Base-by-base conservation (phyloP, 1,140 invertebrate species). In the Drosophila truncata region DNA sequence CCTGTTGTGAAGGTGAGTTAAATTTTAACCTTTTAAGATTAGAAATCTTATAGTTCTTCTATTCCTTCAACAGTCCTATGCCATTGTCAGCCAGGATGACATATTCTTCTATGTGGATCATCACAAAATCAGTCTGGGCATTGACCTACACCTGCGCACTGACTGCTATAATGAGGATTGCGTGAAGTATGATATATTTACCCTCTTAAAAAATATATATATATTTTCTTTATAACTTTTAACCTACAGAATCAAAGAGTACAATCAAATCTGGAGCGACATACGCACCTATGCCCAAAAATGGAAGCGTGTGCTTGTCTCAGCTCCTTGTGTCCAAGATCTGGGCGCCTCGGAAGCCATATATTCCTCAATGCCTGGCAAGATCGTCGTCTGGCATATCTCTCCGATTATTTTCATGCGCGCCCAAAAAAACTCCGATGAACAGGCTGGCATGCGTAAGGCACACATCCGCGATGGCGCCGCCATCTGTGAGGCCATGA, bases 401-500 rank as follows among this genome's bases (percentile, higher is more conserved):
- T 97, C 96, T 0, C 97, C 97, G 0, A 95, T 98, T 13, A 95
- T 97, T 23, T 94, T 95, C 37, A 94, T 98, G 91, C 98, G 98
- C 83, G 96, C 97, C 0, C 95, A 96, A 47, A 99, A 99, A 93
- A 99, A 98, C 92, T 86, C 93, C 4, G 94, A 95, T 0, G 99
- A 99, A 94, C 95, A 96, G 42, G 93, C 95, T 42, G 97, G 98
- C 60, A 99, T 99, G 97, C 95, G 95, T 77, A 95, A 94, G 54
- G 97, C 98, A 5, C 97, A 99, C 93, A 92, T 97, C 11, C 93
- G 95, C 59, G 97, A 98, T 91, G 97, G 96, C 16, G 97, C 97
- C 1, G 98, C 98, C 2, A 95, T 99, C 92, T 98, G 98, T 91
- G 97, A 99, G 85, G 97, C 97, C 73, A 94, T 99, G 50, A 95